phyloP scores from a whole-genome alignment of 2,113 vertebrate genomes.

The rat (Rattus norvegicus) region DNA sequence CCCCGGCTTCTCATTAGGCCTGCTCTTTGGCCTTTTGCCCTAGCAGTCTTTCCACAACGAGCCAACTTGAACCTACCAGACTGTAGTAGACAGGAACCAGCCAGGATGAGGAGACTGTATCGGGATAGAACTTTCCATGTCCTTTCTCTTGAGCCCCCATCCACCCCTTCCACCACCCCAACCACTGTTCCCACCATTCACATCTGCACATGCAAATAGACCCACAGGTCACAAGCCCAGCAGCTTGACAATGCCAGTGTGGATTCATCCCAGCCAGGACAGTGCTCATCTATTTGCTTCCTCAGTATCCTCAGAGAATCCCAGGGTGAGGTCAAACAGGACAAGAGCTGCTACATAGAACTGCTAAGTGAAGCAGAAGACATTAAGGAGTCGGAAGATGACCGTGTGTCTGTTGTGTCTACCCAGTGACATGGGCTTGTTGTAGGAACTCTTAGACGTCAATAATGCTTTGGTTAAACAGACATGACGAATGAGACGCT shows the following conservation, averaged over 20 bases:
- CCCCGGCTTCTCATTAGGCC: neutral
- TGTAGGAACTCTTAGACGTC: neutral
- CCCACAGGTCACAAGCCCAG: neutral
- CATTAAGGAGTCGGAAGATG: neutral
- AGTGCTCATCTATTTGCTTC: neutral
- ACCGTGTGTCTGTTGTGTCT: neutral
- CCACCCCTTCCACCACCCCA: neutral
- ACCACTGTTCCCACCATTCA: too few relatives aligned
- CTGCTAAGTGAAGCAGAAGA: neutral
- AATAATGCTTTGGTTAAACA: slow-evolving; percentile 10
- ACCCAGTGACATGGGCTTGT: neutral
- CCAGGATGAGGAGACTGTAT: neutral
- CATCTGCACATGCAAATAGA: neutral
- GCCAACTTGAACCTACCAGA: too few relatives aligned
- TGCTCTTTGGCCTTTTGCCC: neutral
- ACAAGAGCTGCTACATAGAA: neutral
- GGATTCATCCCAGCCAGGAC: neutral
- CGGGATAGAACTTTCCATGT: neutral
- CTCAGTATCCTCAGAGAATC: neutral
- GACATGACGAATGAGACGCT: slow-evolving; percentile 45
- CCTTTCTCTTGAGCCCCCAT: neutral
- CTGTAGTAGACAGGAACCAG: neutral
- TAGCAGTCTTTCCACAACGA: neutral
- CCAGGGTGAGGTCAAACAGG: neutral
- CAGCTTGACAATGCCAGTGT: neutral